These are phyloP conservation scores for Pseudomyrmex cubaensis DNA, from an alignment of 1,140 invertebrate species.

Conservation along the genomic window DNA sequence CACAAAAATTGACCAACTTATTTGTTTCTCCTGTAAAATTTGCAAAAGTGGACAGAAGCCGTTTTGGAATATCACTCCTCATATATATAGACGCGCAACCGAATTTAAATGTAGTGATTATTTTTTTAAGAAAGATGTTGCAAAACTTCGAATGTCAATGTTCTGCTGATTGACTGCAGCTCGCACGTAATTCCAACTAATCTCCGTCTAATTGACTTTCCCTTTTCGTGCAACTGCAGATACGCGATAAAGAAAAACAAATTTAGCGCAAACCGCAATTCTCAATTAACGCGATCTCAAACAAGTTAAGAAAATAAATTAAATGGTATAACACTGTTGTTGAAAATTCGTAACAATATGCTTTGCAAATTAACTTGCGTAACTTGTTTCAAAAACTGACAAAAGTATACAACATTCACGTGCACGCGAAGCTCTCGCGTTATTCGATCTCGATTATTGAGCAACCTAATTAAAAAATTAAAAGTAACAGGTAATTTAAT, in stretches of 20 bases:
- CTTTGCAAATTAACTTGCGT: constrained; percentile 20
- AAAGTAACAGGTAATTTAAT: constrained; percentile 30
- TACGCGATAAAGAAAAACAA: constrained; percentile 38
- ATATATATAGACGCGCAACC: neutral
- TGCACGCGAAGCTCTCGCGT: neutral
- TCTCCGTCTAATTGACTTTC: constrained; percentile 37
- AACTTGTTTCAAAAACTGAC: constrained; percentile 19
- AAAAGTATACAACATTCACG: neutral
- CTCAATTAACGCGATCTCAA: constrained; percentile 1
- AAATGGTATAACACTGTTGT: constrained; percentile 15
- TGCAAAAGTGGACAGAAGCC: too few relatives aligned
- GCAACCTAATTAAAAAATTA: constrained; percentile 56
- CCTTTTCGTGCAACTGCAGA: constrained; percentile 2
- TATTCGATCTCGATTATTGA: neutral
- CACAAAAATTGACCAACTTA: too few relatives aligned
- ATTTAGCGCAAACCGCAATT: neutral
- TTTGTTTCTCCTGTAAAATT: too few relatives aligned
- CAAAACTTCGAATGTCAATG: neutral
- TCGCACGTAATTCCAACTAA: constrained; percentile 1
- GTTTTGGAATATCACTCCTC: too few relatives aligned
- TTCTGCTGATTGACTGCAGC: neutral
- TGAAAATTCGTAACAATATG: neutral
- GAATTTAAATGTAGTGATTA: constrained; percentile 11
- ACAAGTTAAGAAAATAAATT: neutral
- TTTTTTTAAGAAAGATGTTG: neutral